phyloP scores from a whole-genome alignment of 1,140 invertebrate genomes.

The Ceratosolen solmsi region DNA sequence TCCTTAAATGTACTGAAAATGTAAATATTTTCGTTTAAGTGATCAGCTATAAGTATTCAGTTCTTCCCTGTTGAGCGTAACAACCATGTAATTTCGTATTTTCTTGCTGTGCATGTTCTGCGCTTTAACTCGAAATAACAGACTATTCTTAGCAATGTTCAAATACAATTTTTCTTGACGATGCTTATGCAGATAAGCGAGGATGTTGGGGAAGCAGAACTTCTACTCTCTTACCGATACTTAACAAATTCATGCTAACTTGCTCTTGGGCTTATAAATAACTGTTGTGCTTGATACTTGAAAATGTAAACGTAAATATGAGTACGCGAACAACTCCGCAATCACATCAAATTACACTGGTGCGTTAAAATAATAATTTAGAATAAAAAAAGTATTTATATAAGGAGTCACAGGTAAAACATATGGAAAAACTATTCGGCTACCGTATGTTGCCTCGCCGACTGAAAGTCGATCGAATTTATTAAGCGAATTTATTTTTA shows the following conservation, averaged over 20 bases:
- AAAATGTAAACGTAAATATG: not conserved
- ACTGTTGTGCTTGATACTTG: not conserved
- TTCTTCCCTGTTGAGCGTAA: conserved; percentile 1
- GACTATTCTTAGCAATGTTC: conserved; percentile 19
- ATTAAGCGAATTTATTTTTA: too few species aligned
- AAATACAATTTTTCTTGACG: conserved; percentile 7
- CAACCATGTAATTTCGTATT: conserved; percentile 15
- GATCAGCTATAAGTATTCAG: not conserved
- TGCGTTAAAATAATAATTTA: not conserved
- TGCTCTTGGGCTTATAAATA: not conserved
- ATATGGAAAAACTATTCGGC: too few species aligned
- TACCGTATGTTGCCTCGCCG: too few species aligned
- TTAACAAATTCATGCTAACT: not conserved
- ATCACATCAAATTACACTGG: not conserved
- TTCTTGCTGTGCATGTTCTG: conserved; percentile 7
- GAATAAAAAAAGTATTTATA: not conserved
- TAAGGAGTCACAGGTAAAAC: not conserved
- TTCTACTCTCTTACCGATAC: not conserved
- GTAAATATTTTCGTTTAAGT: conserved; percentile 12
- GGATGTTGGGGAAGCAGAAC: not conserved
- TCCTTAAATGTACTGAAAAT: not conserved
- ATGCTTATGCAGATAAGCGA: not conserved
- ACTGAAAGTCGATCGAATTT: too few species aligned
- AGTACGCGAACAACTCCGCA: too few species aligned
- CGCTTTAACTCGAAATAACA: conserved; percentile 24